Percentiles rank a stretch among this genome's conserved stretches.
phyloP scores from a whole-genome alignment of 1,140 invertebrate genomes.

The Penaeus indicus region DNA sequence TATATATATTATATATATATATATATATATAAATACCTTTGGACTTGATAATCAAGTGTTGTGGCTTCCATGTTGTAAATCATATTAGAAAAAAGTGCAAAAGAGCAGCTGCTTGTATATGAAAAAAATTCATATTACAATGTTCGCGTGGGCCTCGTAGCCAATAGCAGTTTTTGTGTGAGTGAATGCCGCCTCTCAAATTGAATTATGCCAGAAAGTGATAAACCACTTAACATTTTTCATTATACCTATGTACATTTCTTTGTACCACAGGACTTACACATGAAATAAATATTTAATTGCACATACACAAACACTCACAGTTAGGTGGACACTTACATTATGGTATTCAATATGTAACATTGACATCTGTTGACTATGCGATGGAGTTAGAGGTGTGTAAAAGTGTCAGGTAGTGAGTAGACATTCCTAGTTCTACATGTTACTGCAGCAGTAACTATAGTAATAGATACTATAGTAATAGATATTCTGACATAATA shows the following conservation, averaged over 20 bases:
- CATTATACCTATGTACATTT: no score
- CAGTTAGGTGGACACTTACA: no score
- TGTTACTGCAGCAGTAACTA: background rate
- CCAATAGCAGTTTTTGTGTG: no score
- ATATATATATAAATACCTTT: background rate
- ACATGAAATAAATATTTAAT: no score
- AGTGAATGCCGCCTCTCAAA: background rate
- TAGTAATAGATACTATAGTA: background rate
- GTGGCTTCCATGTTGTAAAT: slow-evolving; percentile 3
- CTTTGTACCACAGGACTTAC: no score
- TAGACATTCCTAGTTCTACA: slow-evolving; percentile 9
- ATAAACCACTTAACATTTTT: no score
- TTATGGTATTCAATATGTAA: no score
- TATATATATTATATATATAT: no score
- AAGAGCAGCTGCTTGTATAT: background rate
- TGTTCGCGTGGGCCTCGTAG: no score
- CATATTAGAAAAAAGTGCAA: background rate
- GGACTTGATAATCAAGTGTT: slow-evolving; percentile 17
- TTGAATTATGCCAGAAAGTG: background rate
- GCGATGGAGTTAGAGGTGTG: background rate
- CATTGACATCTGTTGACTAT: background rate
- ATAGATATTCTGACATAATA: slow-evolving; percentile 3
- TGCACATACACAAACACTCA: no score
- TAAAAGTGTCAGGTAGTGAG: slow-evolving; percentile 4
- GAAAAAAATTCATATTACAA: background rate